These are phyloP conservation scores for Tachysurus vachellii DNA, from an alignment of 2,113 vertebrate species.

Conservation along the genomic window DNA sequence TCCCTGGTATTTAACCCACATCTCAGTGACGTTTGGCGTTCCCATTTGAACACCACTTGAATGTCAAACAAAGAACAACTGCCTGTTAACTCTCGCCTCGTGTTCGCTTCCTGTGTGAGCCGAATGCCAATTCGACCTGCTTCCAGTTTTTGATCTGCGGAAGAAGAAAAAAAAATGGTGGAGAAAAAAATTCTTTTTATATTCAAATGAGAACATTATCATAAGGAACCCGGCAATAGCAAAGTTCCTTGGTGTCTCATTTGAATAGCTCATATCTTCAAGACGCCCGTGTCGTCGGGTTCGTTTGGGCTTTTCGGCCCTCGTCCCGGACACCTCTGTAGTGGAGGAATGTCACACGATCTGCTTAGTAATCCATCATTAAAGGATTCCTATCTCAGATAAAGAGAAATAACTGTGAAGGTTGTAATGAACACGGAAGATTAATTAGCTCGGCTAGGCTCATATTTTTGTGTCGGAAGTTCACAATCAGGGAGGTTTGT, in stretches of 20 bases:
- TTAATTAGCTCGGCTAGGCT: slow-evolving; percentile 66
- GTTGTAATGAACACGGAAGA: slow-evolving; percentile 70
- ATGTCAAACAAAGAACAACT: slow-evolving; percentile 60
- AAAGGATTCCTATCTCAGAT: slow-evolving; percentile 66
- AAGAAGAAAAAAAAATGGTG: slow-evolving; percentile 57
- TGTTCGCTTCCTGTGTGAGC: slow-evolving; percentile 72
- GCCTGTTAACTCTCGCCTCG: slow-evolving; percentile 69
- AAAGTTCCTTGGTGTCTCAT: slow-evolving; percentile 75
- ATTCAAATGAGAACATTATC: slow-evolving; percentile 82
- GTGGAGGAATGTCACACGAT: slow-evolving; percentile 66
- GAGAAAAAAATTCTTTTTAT: slow-evolving; percentile 69
- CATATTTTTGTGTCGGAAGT: slow-evolving; percentile 53
- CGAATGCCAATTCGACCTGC: slow-evolving; percentile 63
- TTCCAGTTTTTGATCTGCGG: slow-evolving; percentile 68
- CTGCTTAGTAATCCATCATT: slow-evolving; percentile 70
- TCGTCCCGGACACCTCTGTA: slow-evolving; percentile 69
- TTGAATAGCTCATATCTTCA: slow-evolving; percentile 81
- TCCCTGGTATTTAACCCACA: slow-evolving; percentile 55
- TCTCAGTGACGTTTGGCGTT: slow-evolving; percentile 29
- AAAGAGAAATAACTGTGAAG: slow-evolving; percentile 71
- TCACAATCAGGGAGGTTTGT: slow-evolving; percentile 59
- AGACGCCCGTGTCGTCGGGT: slow-evolving; percentile 68
- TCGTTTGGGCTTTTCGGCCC: slow-evolving; percentile 76
- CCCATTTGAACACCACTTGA: slow-evolving; percentile 46
- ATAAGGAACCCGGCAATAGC: slow-evolving; percentile 73